Evolutionary conservation across 1,140 invertebrate species (phyloP), one percentile per base, ranked within the genome.

Genomic region (Lasioglossum albipes): DNA sequence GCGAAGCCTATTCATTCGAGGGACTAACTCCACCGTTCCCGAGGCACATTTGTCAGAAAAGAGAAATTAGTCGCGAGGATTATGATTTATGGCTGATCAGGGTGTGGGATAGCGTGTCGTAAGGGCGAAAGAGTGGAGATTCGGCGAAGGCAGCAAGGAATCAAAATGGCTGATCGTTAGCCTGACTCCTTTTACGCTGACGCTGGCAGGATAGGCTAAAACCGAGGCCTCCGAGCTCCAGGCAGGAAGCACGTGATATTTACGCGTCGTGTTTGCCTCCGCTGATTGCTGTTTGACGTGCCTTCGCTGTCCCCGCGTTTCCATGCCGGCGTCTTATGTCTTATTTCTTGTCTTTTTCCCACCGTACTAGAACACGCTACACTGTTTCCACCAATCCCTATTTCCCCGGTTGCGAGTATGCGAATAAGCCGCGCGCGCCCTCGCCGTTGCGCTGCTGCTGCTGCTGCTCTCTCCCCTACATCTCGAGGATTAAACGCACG

Each of bases 281-380:
- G 57, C 57, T 59, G 57, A 59, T 59, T 59, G n/a, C 57, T 59
- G 57, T 59, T 59, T 59, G 57, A 59, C 57, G 57, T 59, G 57
- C 57, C 9, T 9, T 6, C 10, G 20, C 20, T 59, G 57, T 59
- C 57, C 52, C 57, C 20, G 57, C 57, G 57, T 59, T 9, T 59
- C 57, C 20, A n/a, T 59, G 57, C 20, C 9, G 7, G 18, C 57
- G 57, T 59, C 57, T 59, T 59, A n/a, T n/a, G 57, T 59, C 57
- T 59, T 59, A 9, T 59, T 59, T 9, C 57, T n/a, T n/a, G 57
- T 59, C 57, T 59, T 59, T 59, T 59, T 59, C 57, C 57, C n/a
- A 1, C 20, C 5, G 18, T n/a, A 5, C 18, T 59, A 6, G 7
- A 20, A 7, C 54, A 7, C 52, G 13, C 3, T 57, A 6, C 16